Base-by-base conservation (phyloP, 2,113 vertebrate genomes). In the Burhinus oedicnemus region DNA sequence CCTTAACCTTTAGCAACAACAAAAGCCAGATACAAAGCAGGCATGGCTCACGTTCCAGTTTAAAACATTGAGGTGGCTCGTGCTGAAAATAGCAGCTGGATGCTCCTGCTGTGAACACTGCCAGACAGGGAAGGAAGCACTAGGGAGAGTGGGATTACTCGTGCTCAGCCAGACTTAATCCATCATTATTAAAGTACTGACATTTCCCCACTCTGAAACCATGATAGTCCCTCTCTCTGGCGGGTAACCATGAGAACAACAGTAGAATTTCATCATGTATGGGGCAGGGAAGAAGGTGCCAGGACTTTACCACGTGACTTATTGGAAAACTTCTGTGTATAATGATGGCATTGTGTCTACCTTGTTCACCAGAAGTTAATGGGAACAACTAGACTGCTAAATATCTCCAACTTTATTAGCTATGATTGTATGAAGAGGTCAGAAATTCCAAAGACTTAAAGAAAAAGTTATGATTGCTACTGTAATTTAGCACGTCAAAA, bases 121-220 rank as follows among this genome's bases (percentile, higher is more conserved):
- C 29, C 79, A 84, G 72, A 45, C 47, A 77, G 10, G 27, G 68
- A 55, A 92, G 66, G 45, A 83, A 88, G 27, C 40, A 61, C 69
- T 22, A 65, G 38, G 51, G 45, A 87, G 21, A 92, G 26, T 4
- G 57, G 62, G 72, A 88, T 81, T 86, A 68, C 65, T 30, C 81
- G 36, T 21, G 49, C 71, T 92, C 77, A 87, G 30, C 16, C 75
- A 77, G 87, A 44, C 88, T 79, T 88, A 95, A 92, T 95, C 49
- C 54, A 88, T 80, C 75, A n/a, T 70, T 90, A 88, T 83, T 89
- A 68, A 79, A 75, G 21, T 3, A 81, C 15, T 86, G 90, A 65
- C 60, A 77, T 58, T 80, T 88, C 47, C 42, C 14, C 6, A 36
- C 62, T 66, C 82, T 65, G 64, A 93, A 94, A 81, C 25, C 26